Percentiles rank a stretch among this genome's conserved stretches.
Evolutionary conservation across 2,113 vertebrate species (phyloP).

Genomic region (Leptocoma aspasia): DNA sequence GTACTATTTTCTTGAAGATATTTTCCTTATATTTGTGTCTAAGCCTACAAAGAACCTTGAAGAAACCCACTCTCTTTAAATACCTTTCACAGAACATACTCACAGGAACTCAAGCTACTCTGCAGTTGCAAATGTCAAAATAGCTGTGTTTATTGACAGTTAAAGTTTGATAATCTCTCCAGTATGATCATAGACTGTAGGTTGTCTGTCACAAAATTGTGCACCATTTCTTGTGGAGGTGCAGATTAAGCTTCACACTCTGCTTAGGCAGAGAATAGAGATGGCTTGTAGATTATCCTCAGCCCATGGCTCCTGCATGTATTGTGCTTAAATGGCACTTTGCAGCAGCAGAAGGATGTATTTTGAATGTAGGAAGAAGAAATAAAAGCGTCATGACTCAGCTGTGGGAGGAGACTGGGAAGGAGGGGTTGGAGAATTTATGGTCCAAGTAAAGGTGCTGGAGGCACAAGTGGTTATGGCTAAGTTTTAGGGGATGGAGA

Average conservation of each 20-base stretch:
- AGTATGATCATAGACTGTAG: background rate
- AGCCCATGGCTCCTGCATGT: background rate
- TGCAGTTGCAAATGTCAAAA: background rate
- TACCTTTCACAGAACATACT: background rate
- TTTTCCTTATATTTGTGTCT: background rate
- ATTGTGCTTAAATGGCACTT: background rate
- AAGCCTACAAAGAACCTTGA: background rate
- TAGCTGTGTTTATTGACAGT: background rate
- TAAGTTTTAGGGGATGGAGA: background rate
- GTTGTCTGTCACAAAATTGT: background rate
- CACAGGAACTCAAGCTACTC: background rate
- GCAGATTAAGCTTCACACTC: background rate
- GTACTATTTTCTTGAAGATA: background rate
- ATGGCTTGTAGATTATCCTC: background rate
- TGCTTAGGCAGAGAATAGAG: background rate
- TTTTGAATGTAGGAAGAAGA: background rate
- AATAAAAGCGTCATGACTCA: background rate
- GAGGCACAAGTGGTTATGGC: accelerated
- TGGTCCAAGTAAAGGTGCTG: background rate
- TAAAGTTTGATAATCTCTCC: background rate
- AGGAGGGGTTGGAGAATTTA: background rate
- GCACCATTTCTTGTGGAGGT: background rate
- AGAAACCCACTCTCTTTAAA: background rate
- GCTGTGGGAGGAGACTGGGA: background rate
- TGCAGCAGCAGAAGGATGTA: background rate